phyloP scores from a whole-genome alignment of 2,113 vertebrate genomes.

The Micronycteris hirsuta region DNA sequence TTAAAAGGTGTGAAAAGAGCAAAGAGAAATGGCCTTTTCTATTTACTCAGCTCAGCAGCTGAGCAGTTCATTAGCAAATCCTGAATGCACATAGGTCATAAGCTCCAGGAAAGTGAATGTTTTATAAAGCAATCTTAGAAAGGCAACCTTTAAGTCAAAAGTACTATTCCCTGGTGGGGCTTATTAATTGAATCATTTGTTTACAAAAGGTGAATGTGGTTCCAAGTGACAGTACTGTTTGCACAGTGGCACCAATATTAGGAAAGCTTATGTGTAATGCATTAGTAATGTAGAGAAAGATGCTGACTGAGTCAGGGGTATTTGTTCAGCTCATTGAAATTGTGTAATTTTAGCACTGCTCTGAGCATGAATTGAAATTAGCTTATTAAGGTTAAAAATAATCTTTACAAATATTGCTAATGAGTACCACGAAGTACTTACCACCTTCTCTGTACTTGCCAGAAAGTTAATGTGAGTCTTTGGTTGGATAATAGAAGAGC shows the following conservation, averaged over 20 bases:
- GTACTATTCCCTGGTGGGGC: slow-evolving; percentile 51
- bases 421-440: slow-evolving; percentile 35
- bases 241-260: slow-evolving; percentile 57
- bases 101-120: slow-evolving; percentile 47
- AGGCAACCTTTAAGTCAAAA: slow-evolving; percentile 70
- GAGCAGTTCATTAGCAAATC: slow-evolving; percentile 66
- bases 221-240: slow-evolving; percentile 65
- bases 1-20: slow-evolving; percentile 76
- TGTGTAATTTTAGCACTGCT: slow-evolving; percentile 57
- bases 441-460: background rate
- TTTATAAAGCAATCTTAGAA: slow-evolving; percentile 67
- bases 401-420: slow-evolving; percentile 62
- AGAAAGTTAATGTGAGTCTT: background rate
- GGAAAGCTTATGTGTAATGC: slow-evolving; percentile 47
- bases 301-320: slow-evolving; percentile 6
- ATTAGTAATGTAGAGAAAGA: slow-evolving; percentile 52
- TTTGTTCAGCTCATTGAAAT: slow-evolving; percentile 58
- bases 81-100: slow-evolving; percentile 50
- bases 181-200: slow-evolving; percentile 75
- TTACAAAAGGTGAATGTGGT: slow-evolving; percentile 65
- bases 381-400: slow-evolving; percentile 68
- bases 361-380: slow-evolving; percentile 54
- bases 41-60: slow-evolving; percentile 66
- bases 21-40: slow-evolving; percentile 78
- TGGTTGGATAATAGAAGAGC: background rate